Evolutionary conservation across 2,888 invertebrate species (phyloP).

Genomic region (Campoplex nolae): DNA sequence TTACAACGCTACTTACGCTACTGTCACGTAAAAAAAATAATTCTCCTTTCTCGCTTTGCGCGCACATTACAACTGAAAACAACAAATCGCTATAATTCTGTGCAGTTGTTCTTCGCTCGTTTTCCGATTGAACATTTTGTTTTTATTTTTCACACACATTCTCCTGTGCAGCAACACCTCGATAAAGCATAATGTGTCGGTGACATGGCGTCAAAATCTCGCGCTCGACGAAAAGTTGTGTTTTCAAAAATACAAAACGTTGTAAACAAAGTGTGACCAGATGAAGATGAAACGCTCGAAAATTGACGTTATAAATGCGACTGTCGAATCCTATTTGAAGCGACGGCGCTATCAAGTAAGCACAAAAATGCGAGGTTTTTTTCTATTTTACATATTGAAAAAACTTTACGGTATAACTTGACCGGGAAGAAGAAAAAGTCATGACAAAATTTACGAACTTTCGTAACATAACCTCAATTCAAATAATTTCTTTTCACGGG

Average conservation of each 20-base stretch:
- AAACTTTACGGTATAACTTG: background rate
- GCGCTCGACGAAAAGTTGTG: conserved; percentile 71
- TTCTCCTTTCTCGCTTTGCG: background rate
- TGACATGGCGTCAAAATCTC: conserved; percentile 76
- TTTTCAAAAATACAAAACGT: conserved; percentile 71
- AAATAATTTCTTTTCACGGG: conserved; percentile 58
- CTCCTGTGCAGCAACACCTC: background rate
- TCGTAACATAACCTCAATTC: conserved; percentile 73
- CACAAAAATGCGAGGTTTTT: conserved; percentile 59
- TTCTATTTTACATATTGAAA: background rate
- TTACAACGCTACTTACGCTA: background rate
- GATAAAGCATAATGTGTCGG: conserved; percentile 64
- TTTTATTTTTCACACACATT: background rate
- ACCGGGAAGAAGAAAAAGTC: conserved; percentile 3
- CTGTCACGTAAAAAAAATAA: background rate
- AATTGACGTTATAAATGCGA: conserved; percentile 89
- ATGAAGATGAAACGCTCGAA: conserved; percentile 88
- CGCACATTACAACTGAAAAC: conserved; percentile 11
- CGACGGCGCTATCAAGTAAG: conserved; percentile 89
- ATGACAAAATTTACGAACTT: conserved; percentile 13
- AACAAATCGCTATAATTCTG: background rate
- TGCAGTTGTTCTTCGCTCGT: background rate
- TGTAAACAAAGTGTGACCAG: conserved; percentile 70
- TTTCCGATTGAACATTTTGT: background rate
- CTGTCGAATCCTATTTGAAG: conserved; percentile 89